Percentiles rank a stretch among this genome's conserved stretches.
Conservation (phyloP, 2,888 invertebrate species). For the Drosophila fulvimacula region DNA sequence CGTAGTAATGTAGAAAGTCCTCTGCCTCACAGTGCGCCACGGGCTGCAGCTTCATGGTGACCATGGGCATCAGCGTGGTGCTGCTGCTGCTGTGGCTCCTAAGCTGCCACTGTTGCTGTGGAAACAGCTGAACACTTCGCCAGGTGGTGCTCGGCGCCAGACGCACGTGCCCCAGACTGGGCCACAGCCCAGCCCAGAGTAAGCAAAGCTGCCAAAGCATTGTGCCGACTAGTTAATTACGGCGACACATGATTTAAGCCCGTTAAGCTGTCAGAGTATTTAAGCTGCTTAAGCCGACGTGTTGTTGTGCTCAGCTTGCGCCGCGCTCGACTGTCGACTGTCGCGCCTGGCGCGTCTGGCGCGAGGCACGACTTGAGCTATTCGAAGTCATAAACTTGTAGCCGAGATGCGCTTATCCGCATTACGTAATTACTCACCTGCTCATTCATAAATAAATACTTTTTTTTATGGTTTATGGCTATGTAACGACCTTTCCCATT, state of each 20-base stretch:
- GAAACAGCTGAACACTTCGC: constrained; percentile 29
- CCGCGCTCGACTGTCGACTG: constrained; percentile 51
- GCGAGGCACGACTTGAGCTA: constrained; percentile 38
- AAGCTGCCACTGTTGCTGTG: constrained; percentile 40
- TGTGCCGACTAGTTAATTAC: constrained; percentile 8
- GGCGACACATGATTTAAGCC: constrained; percentile 16
- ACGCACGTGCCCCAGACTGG: constrained; percentile 39
- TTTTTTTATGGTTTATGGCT: background rate
- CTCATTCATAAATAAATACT: constrained; percentile 42
- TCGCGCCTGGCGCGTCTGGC: background rate
- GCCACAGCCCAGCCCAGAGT: constrained; percentile 2
- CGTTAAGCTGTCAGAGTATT: constrained; percentile 17
- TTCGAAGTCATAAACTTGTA: constrained; percentile 20
- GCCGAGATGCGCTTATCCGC: constrained; percentile 49
- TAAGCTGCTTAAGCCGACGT: constrained; percentile 12
- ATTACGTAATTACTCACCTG: constrained; percentile 49
- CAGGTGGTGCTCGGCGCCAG: constrained; percentile 30
- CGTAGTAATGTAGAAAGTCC: constrained; percentile 52
- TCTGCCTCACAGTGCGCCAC: constrained; percentile 38
- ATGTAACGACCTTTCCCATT: constrained; percentile 18
- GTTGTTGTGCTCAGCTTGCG: constrained; percentile 31
- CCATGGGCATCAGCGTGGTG: constrained; percentile 4
- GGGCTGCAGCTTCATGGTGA: constrained; percentile 6
- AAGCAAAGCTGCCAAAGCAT: constrained; percentile 33
- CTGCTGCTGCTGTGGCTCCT: constrained; percentile 12